Percentiles rank a stretch among this genome's conserved stretches.
phyloP scores from a whole-genome alignment of 2,888 invertebrate genomes.

The Bombylius discolor region DNA sequence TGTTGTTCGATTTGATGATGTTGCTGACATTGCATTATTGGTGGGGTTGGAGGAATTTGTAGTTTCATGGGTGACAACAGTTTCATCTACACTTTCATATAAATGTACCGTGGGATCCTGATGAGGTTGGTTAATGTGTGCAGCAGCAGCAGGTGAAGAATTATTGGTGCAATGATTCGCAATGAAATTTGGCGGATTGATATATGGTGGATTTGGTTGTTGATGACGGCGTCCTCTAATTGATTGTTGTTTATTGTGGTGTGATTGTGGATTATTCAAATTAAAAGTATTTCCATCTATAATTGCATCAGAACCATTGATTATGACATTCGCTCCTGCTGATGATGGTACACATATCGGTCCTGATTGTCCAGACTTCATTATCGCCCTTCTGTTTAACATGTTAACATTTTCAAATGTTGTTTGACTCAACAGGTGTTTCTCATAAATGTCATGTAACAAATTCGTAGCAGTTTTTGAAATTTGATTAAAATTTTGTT shows the following conservation, averaged over 20 bases:
- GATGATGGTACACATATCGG: not conserved
- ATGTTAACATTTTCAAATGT: slow-evolving; percentile 19
- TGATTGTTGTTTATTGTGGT: slow-evolving; percentile 9
- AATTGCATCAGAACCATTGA: not conserved
- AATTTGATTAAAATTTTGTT: slow-evolving; percentile 28
- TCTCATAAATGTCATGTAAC: slow-evolving; percentile 28
- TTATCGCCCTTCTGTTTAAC: not conserved
- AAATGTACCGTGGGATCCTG: slow-evolving; percentile 8
- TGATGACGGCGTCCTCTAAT: slow-evolving; percentile 3
- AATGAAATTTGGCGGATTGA: not conserved
- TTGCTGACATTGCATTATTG: not conserved
- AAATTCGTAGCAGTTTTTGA: slow-evolving; percentile 28
- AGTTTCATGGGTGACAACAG: not conserved
- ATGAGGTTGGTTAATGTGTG: not conserved
- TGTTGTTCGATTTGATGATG: slow-evolving; percentile 3
- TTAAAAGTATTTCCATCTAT: slow-evolving; percentile 1
- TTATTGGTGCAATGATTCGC: not conserved
- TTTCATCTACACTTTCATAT: slow-evolving; percentile 9
- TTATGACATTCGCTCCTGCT: not conserved
- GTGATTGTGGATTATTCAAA: slow-evolving; percentile 9
- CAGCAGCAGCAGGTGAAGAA: slow-evolving; percentile 4
- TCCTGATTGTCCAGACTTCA: not conserved
- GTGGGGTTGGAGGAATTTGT: not conserved
- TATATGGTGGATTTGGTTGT: not conserved
- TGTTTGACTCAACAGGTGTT: slow-evolving; percentile 29